Percentiles rank a stretch among this genome's conserved stretches.
Evolutionary conservation across 92 coral and sea anemone genomes (phyloP).

Genomic region (Zoanthus gigantus): DNA sequence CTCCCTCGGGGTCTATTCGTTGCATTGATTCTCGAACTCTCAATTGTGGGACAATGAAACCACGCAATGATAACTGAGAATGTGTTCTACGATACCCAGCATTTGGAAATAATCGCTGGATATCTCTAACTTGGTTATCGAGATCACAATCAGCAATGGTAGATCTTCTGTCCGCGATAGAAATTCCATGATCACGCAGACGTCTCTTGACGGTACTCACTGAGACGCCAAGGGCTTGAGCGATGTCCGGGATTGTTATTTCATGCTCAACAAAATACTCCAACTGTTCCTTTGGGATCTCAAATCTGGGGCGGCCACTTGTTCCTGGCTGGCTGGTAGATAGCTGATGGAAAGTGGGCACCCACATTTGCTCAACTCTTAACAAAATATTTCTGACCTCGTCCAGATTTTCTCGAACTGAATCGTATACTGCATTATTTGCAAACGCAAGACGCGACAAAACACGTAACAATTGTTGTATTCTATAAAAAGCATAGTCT

Average conservation of each 20-base stretch:
- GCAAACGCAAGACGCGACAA: slow-evolving; percentile 18
- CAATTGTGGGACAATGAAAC: slow-evolving; percentile 50
- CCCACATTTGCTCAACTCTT: slow-evolving; percentile 45
- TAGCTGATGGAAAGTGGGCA: slow-evolving; percentile 35
- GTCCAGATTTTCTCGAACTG: slow-evolving; percentile 39
- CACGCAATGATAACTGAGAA: slow-evolving; percentile 23
- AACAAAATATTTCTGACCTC: slow-evolving; percentile 32
- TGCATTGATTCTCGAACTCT: slow-evolving; percentile 61
- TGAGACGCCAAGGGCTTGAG: slow-evolving; percentile 64
- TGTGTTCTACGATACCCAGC: slow-evolving; percentile 52
- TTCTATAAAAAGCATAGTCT: slow-evolving; percentile 52
- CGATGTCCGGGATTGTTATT: slow-evolving; percentile 51
- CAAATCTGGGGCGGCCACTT: slow-evolving; percentile 67
- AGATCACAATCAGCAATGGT: slow-evolving; percentile 37
- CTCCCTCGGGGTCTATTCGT: slow-evolving; percentile 61
- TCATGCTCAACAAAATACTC: slow-evolving; percentile 64
- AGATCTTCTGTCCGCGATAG: slow-evolving; percentile 18
- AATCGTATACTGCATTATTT: slow-evolving; percentile 19
- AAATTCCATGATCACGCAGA: slow-evolving; percentile 61
- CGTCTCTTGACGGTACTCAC: slow-evolving; percentile 69
- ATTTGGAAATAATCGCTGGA: slow-evolving; percentile 51
- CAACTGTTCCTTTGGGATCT: slow-evolving; percentile 67
- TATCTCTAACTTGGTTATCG: slow-evolving; percentile 37
- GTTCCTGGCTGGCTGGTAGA: slow-evolving; percentile 28
- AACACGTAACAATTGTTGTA: slow-evolving; percentile 49